A percentile compares a stretch with the other conserved stretches of the same genome.
Conservation (phyloP, 1,140 invertebrate genomes). For the Eumeta japonica region DNA sequence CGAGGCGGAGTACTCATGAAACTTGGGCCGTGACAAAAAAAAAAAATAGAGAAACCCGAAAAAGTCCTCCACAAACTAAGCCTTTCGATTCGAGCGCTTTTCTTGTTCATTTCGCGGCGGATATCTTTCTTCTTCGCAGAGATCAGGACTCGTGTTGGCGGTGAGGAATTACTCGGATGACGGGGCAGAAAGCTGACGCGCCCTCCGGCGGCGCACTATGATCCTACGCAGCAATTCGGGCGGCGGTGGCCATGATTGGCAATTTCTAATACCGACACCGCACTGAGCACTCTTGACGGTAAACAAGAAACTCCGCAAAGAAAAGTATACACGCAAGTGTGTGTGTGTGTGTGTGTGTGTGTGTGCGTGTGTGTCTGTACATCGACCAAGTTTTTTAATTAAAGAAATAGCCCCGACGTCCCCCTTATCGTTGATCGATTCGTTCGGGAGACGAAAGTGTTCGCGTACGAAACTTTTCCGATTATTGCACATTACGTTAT, state of each 20-base stretch:
- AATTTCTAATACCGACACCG: neutral
- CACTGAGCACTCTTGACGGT: neutral
- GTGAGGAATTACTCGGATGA: slow-evolving; percentile 9
- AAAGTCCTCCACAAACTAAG: neutral
- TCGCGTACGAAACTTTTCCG: slow-evolving; percentile 30
- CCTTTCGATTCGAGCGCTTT: neutral
- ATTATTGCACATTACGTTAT: slow-evolving; percentile 36
- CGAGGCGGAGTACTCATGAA: neutral
- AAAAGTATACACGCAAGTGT: no score
- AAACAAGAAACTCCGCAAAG: no score
- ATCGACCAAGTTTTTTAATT: neutral
- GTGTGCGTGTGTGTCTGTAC: slow-evolving; percentile 2
- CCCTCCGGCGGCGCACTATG: neutral
- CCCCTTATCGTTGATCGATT: neutral
- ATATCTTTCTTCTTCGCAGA: slow-evolving; percentile 5
- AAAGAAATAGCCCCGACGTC: neutral
- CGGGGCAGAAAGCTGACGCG: slow-evolving; percentile 4
- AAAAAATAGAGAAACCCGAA: neutral
- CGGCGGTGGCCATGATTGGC: neutral
- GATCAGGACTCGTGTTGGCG: slow-evolving; percentile 4
- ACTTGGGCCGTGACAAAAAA: neutral
- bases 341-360: neutral
- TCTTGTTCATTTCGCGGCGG: slow-evolving; percentile 5
- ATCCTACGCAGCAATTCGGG: neutral
- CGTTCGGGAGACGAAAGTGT: slow-evolving; percentile 7